Evolutionary conservation across 92 coral and sea anemone species (phyloP).

Genomic region (Parazoanthus swiftii): DNA sequence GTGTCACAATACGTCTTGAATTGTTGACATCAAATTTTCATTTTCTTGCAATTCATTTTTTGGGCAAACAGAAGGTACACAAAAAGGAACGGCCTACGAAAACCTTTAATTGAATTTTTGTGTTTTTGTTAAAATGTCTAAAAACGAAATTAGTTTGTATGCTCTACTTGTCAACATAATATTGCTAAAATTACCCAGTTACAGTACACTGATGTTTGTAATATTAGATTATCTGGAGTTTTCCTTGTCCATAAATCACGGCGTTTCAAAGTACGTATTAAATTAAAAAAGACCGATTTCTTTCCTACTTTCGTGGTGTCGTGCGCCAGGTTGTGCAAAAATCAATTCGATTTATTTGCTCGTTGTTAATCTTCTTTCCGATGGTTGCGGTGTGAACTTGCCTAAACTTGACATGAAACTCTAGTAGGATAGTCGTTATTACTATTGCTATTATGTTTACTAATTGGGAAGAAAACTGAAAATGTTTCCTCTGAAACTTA

Average conservation of each 20-base stretch:
- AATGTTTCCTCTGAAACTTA: neutral
- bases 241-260: neutral
- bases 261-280: neutral
- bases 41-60: neutral
- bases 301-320: neutral
- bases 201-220: neutral
- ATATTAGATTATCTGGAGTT: neutral
- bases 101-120: neutral
- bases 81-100: neutral
- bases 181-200: neutral
- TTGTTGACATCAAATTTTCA: neutral
- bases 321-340: neutral
- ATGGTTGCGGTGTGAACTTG: neutral
- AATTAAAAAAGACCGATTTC: neutral
- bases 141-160: neutral
- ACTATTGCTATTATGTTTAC: neutral
- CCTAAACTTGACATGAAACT: neutral
- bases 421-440: neutral
- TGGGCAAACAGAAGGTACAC: neutral
- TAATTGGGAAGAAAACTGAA: neutral
- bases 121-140: neutral
- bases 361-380: neutral
- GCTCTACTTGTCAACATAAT: neutral
- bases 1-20: neutral
- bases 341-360: neutral